Evolutionary conservation across 2,113 vertebrate genomes (phyloP), one percentile per base, ranked within the genome.

Genomic region (Ameiurus melas): DNA sequence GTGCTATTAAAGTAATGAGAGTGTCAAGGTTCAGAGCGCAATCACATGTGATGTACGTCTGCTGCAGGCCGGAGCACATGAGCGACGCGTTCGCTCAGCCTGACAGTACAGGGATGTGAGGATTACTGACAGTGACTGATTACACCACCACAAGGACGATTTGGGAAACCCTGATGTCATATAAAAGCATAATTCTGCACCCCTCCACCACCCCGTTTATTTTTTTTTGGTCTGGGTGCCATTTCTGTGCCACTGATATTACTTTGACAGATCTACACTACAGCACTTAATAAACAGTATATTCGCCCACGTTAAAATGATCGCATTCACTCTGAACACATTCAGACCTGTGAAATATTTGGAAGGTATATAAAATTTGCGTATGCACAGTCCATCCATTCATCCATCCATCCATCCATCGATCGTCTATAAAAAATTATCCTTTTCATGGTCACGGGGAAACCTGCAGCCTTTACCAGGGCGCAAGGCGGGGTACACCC

Each of bases 1-100:
- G 62, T 90, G 89, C 91, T 91, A 91, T 91, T 89, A 92, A 93
- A 91, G 88, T 91, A 91, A 93, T 91, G 58, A 89, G 87, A 36
- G 62, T 91, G 92, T 87, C 93, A 95, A 94, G 94, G 95, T 94
- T 91, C 93, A 95, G 94, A 87, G 93, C 88, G 90, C 87, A 91
- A 66, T 90, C 89, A 75, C 92, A 91, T 93, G 92, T 93, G 92
- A 83, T 71, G 53, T 83, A 84, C 66, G 57, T 82, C 83, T 55
- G n/a, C 16, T 13, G 53, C 62, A 39, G 22, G 60, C 27, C 36
- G 62, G 20, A 66, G 43, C 85, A 88, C 70, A 84, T 66, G 84
- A 86, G 78, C 53, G n/a, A 10, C n/a, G 20, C 53, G 30, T 0
- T 77, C 43, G 7, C 39, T 14, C 39, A 47, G 19, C 33, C 36